A percentile compares a stretch with the other conserved stretches of the same genome.
Evolutionary conservation across 2,888 invertebrate species (phyloP).

Genomic region (Cerastoderma edule): DNA sequence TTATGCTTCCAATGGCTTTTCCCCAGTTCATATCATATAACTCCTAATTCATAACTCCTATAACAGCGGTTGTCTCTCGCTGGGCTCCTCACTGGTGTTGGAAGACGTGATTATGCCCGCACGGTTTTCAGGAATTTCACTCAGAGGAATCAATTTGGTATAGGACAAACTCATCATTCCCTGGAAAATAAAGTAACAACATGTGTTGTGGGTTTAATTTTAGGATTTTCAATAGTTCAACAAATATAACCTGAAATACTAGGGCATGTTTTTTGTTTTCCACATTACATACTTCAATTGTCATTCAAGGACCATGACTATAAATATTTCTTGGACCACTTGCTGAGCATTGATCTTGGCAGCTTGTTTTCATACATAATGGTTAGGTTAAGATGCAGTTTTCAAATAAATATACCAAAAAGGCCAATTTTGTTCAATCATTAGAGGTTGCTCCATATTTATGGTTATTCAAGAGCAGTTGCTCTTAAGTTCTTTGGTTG

Average conservation of each 20-base stretch:
- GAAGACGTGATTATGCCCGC: constrained; percentile 51
- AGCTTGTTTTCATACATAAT: neutral
- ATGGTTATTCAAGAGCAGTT: neutral
- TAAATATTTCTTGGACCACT: neutral
- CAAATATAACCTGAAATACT: neutral
- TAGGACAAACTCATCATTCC: constrained; percentile 52
- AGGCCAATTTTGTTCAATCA: neutral
- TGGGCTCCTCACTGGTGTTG: constrained; percentile 27
- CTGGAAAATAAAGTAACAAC: constrained; percentile 35
- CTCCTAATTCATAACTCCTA: no score
- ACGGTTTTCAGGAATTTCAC: constrained; percentile 49
- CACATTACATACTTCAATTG: neutral
- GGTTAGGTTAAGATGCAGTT: neutral
- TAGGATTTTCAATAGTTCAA: no score
- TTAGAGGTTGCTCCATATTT: neutral
- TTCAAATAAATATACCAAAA: neutral
- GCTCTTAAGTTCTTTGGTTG: neutral
- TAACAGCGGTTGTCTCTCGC: constrained; percentile 42
- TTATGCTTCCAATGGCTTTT: no score
- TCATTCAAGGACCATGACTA: neutral
- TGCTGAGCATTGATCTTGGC: neutral
- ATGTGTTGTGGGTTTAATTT: no score
- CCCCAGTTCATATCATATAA: no score
- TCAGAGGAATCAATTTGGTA: constrained; percentile 39
- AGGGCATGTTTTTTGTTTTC: neutral